Percentiles rank a stretch among this genome's conserved stretches.
These are phyloP conservation scores for Leptopilina clavipes DNA, from an alignment of 1,140 invertebrate species.

Conservation along the genomic window DNA sequence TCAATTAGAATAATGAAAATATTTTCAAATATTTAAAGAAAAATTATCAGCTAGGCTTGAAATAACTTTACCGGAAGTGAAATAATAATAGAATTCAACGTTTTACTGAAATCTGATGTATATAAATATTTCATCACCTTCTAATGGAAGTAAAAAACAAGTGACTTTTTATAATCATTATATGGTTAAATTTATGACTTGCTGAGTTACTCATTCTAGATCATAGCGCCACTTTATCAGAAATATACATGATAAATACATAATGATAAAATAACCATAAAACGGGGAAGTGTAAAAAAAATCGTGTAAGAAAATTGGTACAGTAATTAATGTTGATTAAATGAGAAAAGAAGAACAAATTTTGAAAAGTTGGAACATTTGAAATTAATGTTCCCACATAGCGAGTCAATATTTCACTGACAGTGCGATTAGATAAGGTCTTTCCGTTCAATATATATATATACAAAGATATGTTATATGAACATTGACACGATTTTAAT, in stretches of 20 bases:
- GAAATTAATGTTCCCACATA: conserved; percentile 2
- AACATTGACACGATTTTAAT: conserved; percentile 7
- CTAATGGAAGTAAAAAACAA: conserved; percentile 28
- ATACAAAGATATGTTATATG: background rate
- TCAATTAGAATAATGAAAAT: too few species aligned
- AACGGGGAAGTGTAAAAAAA: background rate
- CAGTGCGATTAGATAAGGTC: conserved; percentile 14
- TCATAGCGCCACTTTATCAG: conserved; percentile 19
- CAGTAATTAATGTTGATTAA: too few species aligned
- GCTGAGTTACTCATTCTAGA: conserved; percentile 20
- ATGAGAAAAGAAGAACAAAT: background rate
- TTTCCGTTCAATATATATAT: background rate
- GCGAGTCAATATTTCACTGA: background rate
- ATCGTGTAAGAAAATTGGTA: background rate
- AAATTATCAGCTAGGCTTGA: too few species aligned
- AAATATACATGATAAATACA: background rate
- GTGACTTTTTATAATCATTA: conserved; percentile 19
- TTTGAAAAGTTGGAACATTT: background rate
- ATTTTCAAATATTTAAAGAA: too few species aligned
- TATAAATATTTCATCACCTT: conserved; percentile 25
- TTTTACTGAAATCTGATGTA: conserved; percentile 19
- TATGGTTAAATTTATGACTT: conserved; percentile 19
- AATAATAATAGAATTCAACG: background rate
- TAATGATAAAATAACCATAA: background rate
- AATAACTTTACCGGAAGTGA: too few species aligned